A percentile compares a stretch with the other conserved stretches of the same genome.
Conservation (phyloP, 1,140 invertebrate genomes). For the Bombus superbus region DNA sequence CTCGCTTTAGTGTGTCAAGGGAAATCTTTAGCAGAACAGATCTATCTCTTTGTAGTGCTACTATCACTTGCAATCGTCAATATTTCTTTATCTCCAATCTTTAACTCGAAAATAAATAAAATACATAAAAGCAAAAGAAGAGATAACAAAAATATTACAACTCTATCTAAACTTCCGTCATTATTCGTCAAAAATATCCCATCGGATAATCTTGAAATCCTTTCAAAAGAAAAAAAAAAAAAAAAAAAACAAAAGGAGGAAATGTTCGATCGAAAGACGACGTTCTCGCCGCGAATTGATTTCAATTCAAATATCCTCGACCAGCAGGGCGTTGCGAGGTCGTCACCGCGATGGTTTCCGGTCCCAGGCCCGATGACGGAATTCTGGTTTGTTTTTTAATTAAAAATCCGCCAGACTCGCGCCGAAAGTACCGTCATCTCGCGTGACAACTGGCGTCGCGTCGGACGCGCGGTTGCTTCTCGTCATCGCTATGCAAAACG, state of each 20-base stretch:
- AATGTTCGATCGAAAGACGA: not conserved
- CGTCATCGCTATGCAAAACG: slow-evolving; percentile 50
- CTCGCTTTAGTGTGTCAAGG: too few relatives aligned
- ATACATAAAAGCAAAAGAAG: not conserved
- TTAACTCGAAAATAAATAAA: not conserved
- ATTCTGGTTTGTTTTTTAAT: slow-evolving; percentile 56
- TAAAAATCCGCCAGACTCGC: slow-evolving; percentile 53
- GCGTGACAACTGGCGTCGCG: slow-evolving; percentile 35
- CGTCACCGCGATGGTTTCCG: not conserved
- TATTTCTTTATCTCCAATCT: not conserved
- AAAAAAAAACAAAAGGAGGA: not conserved
- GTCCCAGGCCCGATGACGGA: not conserved
- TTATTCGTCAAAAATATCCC: not conserved
- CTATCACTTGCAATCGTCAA: too few relatives aligned
- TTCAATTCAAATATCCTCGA: not conserved
- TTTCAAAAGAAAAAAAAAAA: accelerated
- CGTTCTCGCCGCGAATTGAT: not conserved
- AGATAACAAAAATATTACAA: too few relatives aligned
- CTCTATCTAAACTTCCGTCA: not conserved
- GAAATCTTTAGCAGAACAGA: too few relatives aligned
- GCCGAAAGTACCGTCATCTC: slow-evolving; percentile 49
- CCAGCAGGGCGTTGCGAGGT: not conserved
- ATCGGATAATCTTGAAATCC: not conserved
- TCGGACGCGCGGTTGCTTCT: slow-evolving; percentile 3
- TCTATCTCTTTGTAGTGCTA: too few relatives aligned